Conservation (phyloP, 2,888 invertebrate species). For the Pristionchus japonicus region DNA sequence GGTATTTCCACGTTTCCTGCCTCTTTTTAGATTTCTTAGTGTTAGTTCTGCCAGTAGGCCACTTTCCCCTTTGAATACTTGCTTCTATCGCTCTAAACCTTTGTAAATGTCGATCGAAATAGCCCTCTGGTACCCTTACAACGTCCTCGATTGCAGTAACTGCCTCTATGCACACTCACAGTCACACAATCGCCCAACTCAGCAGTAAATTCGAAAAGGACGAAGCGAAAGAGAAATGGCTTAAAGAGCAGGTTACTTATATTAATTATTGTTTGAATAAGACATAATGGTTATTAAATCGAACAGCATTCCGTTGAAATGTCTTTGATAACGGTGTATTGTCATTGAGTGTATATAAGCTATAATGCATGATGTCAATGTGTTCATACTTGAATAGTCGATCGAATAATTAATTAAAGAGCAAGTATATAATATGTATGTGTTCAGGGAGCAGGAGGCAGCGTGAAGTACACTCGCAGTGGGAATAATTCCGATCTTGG, state of each 20-base stretch:
- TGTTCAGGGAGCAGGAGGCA: slow-evolving; percentile 5
- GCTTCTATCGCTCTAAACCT: not conserved
- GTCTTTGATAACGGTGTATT: too few species aligned
- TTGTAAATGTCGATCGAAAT: not conserved
- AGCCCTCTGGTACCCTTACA: not conserved
- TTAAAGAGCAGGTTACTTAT: not conserved
- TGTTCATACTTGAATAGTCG: too few species aligned
- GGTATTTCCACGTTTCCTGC: not conserved
- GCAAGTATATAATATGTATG: not conserved
- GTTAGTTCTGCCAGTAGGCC: too few species aligned
- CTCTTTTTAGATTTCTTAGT: too few species aligned
- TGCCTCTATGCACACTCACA: not conserved
- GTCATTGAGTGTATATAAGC: too few species aligned
- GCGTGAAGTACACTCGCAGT: not conserved
- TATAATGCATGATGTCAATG: too few species aligned
- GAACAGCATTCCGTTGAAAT: too few species aligned
- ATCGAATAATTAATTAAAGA: too few species aligned
- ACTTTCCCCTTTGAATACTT: too few species aligned
- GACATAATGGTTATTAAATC: too few species aligned
- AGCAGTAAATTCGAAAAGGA: not conserved
- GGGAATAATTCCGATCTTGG: not conserved
- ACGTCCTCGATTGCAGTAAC: not conserved
- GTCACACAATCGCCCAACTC: not conserved
- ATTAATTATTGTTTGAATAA: too few species aligned
- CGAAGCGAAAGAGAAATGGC: not conserved